phyloP scores from a whole-genome alignment of 2,113 vertebrate genomes.

The Rhineura floridana region DNA sequence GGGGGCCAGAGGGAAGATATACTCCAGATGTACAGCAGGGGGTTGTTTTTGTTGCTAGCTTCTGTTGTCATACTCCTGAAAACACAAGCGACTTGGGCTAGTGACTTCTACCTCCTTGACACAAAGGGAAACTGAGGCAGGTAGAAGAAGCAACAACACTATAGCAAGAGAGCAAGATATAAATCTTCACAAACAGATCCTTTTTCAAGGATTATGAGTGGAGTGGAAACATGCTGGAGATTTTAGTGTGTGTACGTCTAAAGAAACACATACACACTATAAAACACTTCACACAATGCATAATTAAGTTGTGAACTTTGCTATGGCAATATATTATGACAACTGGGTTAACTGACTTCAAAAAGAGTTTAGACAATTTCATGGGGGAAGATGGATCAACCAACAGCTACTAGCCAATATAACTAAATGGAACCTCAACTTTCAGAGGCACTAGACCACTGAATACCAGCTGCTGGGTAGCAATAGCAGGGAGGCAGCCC shows the following conservation, averaged over 20 bases:
- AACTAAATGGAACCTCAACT: background rate
- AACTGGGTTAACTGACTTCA: background rate
- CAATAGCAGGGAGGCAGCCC: too few species aligned
- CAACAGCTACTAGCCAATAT: background rate
- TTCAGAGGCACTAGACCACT: background rate
- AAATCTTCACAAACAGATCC: slow-evolving; percentile 56
- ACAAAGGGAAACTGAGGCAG: slow-evolving; percentile 21
- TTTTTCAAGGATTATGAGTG: slow-evolving; percentile 41
- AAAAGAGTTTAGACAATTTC: background rate
- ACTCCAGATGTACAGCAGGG: background rate
- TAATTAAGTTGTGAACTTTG: slow-evolving; percentile 32
- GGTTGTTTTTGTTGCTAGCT: background rate
- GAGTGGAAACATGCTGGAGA: slow-evolving; percentile 51
- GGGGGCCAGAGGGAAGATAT: too few species aligned
- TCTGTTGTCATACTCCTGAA: background rate
- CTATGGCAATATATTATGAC: background rate
- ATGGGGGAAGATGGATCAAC: background rate
- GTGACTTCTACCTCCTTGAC: background rate
- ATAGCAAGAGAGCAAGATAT: slow-evolving; percentile 36
- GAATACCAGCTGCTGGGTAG: background rate
- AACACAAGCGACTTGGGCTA: background rate
- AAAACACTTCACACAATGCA: background rate
- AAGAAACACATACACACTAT: slow-evolving; percentile 17
- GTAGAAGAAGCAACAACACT: slow-evolving; percentile 51
- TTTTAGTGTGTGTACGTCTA: slow-evolving; percentile 30